Conservation (phyloP, 2,888 invertebrate genomes). For the Chromoteleia sp. region DNA sequence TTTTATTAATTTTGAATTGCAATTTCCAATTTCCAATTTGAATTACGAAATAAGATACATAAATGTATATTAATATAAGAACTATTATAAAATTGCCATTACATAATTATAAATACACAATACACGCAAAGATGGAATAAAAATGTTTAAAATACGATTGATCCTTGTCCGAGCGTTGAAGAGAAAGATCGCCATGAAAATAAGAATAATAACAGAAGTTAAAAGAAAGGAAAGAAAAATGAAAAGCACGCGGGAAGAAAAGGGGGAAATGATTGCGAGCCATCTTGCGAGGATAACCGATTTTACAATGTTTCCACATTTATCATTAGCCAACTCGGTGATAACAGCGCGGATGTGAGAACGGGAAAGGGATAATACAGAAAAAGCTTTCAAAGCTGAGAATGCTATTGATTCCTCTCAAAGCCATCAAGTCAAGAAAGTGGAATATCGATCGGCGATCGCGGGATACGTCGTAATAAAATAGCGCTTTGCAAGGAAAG, state of each 20-base stretch:
- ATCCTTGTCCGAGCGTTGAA: no score
- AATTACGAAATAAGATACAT: no score
- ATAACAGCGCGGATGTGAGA: conserved; percentile 63
- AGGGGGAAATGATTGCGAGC: conserved; percentile 24
- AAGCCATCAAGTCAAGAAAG: conserved; percentile 69
- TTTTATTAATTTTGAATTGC: no score
- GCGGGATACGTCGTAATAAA: conserved; percentile 65
- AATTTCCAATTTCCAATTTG: no score
- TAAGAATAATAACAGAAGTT: background rate
- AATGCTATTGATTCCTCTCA: conserved; percentile 64
- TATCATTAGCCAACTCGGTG: conserved; percentile 58
- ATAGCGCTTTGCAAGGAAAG: conserved; percentile 67
- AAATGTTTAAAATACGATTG: no score
- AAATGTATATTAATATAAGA: no score
- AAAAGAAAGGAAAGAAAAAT: conserved; percentile 1
- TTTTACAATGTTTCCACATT: conserved; percentile 65
- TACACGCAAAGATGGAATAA: no score
- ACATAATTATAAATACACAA: no score
- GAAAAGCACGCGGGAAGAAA: no score
- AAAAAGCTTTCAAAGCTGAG: conserved; percentile 67
- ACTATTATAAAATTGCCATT: no score
- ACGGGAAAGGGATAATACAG: conserved; percentile 61
- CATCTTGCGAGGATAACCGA: conserved; percentile 47
- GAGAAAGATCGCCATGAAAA: no score
- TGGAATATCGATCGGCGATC: conserved; percentile 66